Base-by-base conservation (phyloP, 1,140 invertebrate species). In the Drosophila kurseongensis region DNA sequence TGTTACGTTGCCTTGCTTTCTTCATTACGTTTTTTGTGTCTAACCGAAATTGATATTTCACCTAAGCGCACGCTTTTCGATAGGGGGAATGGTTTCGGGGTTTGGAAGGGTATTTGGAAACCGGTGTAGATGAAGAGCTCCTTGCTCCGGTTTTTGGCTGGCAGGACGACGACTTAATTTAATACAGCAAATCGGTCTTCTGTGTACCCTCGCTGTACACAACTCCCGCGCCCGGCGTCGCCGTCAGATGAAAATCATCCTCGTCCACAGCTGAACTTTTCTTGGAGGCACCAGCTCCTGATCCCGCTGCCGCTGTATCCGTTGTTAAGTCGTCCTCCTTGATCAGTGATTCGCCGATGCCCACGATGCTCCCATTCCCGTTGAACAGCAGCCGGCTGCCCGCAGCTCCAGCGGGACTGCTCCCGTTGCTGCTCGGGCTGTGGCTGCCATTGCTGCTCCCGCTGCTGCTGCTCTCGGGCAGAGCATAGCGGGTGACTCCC, bases 121-220 rank as follows among this genome's bases (percentile, higher is more conserved):
- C 47, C 48, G 32, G 44, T 47, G 44, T 47, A 32, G 32, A 50
- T 12, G 32, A 32, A 27, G 36, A 44, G 40, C 52, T 55, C 36
- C 36, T 27, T 23, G 45, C 50, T 18, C 32, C 10, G 32, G n/a
- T 10, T 36, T 51, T 52, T 52, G 29, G 48, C 48, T 51, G 29
- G n/a, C 55, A 42, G 35, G 10, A 40, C 32, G 42, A 35, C 36
- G 23, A 72, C 59, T 93, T 88, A 94, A 77, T 94, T 93, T 88
- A 94, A 77, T 94, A 96, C 48, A 96, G 93, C 79, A 96, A 92
- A 92, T 95, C 95, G 5, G 94, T 94, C 35, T 94, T 94, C 48
- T 94, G 84, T 29, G 92, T 78, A 35, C 91, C 94, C 76, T 95
- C 95, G 57, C 94, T 94, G 93, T 95, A 96, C 2, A 94, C 94